phyloP scores from a whole-genome alignment of 2,797 vertebrate species.

The Anas georgica region DNA sequence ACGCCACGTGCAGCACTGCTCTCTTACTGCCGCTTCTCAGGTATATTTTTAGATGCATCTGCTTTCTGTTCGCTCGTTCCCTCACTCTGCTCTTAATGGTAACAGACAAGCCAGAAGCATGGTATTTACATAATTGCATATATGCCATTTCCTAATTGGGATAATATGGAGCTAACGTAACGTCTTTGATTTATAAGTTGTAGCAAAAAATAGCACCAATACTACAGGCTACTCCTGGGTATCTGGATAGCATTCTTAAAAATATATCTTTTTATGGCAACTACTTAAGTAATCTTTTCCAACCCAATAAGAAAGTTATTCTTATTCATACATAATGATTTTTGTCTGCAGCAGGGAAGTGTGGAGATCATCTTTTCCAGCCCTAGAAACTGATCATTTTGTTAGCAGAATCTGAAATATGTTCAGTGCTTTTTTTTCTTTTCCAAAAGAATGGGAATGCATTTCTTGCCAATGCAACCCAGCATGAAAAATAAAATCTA shows the following conservation, averaged over 20 bases:
- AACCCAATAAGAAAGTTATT: slow-evolving; percentile 12
- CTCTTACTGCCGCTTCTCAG: not conserved
- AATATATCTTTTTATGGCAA: slow-evolving; percentile 38
- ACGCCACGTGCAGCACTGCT: not conserved
- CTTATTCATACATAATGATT: not conserved
- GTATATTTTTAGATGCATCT: slow-evolving; percentile 4
- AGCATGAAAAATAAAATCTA: slow-evolving; percentile 25
- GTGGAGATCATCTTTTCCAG: slow-evolving; percentile 43
- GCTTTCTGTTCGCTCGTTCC: not conserved
- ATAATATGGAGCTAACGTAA: slow-evolving; percentile 22
- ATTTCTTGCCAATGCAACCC: slow-evolving; percentile 42
- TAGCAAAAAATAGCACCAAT: not conserved
- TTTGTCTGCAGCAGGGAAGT: not conserved
- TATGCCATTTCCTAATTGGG: slow-evolving; percentile 35
- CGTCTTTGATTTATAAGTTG: slow-evolving; percentile 48
- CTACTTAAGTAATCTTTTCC: slow-evolving; percentile 21
- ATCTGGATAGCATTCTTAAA: not conserved
- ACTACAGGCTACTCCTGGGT: not conserved
- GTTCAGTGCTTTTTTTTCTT: not conserved
- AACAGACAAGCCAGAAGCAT: not conserved
- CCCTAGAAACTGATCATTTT: slow-evolving; percentile 14
- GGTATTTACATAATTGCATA: slow-evolving; percentile 21
- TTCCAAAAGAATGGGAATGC: not conserved
- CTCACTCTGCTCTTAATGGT: not conserved
- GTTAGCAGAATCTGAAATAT: slow-evolving; percentile 53